A percentile compares a stretch with the other conserved stretches of the same genome.
Conservation (phyloP, 2,113 vertebrate genomes). For the Arvicanthis niloticus region DNA sequence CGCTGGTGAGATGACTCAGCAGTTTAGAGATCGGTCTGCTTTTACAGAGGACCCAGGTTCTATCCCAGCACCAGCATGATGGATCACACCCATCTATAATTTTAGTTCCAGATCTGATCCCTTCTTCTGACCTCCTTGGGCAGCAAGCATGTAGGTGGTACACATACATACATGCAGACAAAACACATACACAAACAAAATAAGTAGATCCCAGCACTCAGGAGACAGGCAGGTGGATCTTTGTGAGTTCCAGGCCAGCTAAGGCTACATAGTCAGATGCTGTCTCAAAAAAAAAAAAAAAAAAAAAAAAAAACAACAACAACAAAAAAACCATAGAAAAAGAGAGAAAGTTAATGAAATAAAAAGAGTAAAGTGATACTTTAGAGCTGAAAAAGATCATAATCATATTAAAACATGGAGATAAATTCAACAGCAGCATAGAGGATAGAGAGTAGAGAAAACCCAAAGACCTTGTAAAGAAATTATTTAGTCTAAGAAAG, state of each 20-base stretch:
- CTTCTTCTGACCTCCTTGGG: not conserved
- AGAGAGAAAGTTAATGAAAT: not conserved
- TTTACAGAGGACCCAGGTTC: not conserved
- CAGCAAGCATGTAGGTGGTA: not conserved
- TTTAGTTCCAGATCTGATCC: not conserved
- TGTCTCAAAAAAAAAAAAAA: not conserved
- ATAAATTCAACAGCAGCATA: not conserved
- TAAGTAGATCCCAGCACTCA: not conserved
- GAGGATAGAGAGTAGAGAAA: not conserved
- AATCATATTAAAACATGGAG: not conserved
- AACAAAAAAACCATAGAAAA: not conserved
- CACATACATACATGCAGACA: not conserved
- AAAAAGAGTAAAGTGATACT: not conserved
- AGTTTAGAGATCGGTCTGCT: not conserved
- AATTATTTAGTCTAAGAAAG: not conserved
- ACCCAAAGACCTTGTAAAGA: not conserved
- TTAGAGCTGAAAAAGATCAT: not conserved
- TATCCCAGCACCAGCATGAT: not conserved
- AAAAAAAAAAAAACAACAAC: not conserved
- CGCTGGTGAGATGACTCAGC: not conserved
- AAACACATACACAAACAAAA: not conserved
- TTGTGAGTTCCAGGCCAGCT: not conserved
- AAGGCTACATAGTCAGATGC: not conserved
- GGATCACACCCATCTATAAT: not conserved
- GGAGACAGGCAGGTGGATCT: not conserved